A percentile compares a stretch with the other conserved stretches of the same genome.
These are phyloP conservation scores for Myzus persicae DNA, from an alignment of 1,140 invertebrate genomes.

Conservation along the genomic window DNA sequence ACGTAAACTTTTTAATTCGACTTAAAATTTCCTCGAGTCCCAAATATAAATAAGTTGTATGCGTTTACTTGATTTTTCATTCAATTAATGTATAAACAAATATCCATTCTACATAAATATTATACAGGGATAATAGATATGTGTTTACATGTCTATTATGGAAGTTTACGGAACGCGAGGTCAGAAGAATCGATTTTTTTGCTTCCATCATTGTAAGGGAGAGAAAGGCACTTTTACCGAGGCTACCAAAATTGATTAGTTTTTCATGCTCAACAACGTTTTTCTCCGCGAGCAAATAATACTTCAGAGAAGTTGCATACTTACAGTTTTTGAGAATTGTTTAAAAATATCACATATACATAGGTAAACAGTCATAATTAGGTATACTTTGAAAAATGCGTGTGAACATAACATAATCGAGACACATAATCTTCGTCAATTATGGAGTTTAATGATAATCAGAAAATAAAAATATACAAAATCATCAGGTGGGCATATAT, in stretches of 20 bases:
- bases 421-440: not conserved
- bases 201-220: not conserved
- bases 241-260: not conserved
- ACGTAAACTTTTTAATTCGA: not conserved
- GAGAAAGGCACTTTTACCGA: not conserved
- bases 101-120: not conserved
- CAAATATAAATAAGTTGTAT: not conserved
- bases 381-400: not conserved
- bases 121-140: not conserved
- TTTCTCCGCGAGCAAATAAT: not conserved
- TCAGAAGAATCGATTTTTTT: constrained; percentile 37
- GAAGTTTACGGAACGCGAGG: not conserved
- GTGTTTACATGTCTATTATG: not conserved
- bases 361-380: not conserved
- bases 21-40: not conserved
- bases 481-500: constrained; percentile 8
- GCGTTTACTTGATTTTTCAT: not conserved
- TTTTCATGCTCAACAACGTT: not conserved
- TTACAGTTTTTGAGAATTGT: not conserved
- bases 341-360: not conserved
- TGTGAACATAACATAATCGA: not conserved
- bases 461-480: constrained; percentile 31
- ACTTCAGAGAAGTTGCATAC: not conserved
- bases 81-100: not conserved
- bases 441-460: not conserved